Evolutionary conservation across 2,888 invertebrate genomes (phyloP).

Genomic region (Sinotaia quadrata): DNA sequence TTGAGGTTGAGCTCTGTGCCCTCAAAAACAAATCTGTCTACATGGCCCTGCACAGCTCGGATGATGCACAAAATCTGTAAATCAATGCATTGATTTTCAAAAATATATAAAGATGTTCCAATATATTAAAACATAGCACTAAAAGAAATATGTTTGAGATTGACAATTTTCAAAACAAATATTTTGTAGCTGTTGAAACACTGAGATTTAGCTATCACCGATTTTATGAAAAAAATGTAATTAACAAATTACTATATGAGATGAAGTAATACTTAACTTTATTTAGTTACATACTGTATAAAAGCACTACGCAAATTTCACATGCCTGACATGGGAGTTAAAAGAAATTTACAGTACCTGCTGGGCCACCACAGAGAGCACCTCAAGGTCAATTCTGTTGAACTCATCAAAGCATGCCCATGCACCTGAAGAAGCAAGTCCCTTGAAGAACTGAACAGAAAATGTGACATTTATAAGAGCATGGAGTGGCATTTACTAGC

Average conservation of each 20-base stretch:
- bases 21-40: constrained; percentile 83
- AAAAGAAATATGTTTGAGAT: too few species aligned
- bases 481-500: not conserved
- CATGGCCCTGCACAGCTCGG: constrained; percentile 81
- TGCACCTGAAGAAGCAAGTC: constrained; percentile 85
- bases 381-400: constrained; percentile 89
- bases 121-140: too few species aligned
- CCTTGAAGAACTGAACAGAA: constrained; percentile 80
- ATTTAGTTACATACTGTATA: too few species aligned
- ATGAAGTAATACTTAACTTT: too few species aligned
- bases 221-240: too few species aligned
- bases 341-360: too few species aligned
- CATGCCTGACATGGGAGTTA: too few species aligned
- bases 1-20: constrained; percentile 83
- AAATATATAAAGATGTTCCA: not conserved
- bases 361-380: constrained; percentile 88
- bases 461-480: not conserved
- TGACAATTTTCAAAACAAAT: too few species aligned
- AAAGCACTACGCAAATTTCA: too few species aligned
- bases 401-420: constrained; percentile 95
- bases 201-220: too few species aligned
- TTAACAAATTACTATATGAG: too few species aligned
- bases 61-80: constrained; percentile 82
- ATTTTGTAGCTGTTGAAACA: too few species aligned
- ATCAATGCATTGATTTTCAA: not conserved